Evolutionary conservation across 2,888 invertebrate species (phyloP), one percentile per base, ranked within the genome.

Genomic region (Andrena haemorrhoa): DNA sequence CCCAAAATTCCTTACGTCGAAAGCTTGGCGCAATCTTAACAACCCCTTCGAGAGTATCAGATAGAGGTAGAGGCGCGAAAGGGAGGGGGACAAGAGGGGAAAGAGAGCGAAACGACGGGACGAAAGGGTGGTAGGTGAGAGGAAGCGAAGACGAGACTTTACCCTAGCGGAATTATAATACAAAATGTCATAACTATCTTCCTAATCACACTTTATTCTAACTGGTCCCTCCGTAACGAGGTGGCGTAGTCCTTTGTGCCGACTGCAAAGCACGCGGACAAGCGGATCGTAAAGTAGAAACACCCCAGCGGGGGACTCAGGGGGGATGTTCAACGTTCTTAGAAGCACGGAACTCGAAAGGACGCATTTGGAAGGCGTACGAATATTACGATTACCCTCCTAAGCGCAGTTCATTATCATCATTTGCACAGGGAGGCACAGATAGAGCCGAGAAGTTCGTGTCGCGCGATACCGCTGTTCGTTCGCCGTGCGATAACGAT

Each of bases 181-280:
- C 91, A 92, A 93, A 93, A 92, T 89, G 90, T 91, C 92, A 91
- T 92, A 93, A 93, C 92, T 92, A 93, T 92, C 91, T 89, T 91
- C 91, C 92, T 93, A 93, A 93, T 93, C 93, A 92, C 92, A 92
- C 92, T 93, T 93, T 92, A 93, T 93, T 92, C 90, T 91, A 92
- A 93, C 91, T 91, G 90, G 89, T 90, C 88, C 90, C 88, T 82
- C 86, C 88, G 89, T 91, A 92, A 92, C 91, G 91, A 92, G 91
- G 90, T 91, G 88, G 91, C 90, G 84, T 86, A 85, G 86, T 88
- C 89, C 89, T 91, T 90, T 90, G 89, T 86, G 86, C 86, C 85
- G 86, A 89, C 89, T 89, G 88, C 86, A 85, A 88, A 89, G 90
- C 89, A 88, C 90, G 89, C 89, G 89, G 91, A 91, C 89, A 87